phyloP scores from a whole-genome alignment of 2,797 vertebrate genomes.

The Tragopan temminckii region DNA sequence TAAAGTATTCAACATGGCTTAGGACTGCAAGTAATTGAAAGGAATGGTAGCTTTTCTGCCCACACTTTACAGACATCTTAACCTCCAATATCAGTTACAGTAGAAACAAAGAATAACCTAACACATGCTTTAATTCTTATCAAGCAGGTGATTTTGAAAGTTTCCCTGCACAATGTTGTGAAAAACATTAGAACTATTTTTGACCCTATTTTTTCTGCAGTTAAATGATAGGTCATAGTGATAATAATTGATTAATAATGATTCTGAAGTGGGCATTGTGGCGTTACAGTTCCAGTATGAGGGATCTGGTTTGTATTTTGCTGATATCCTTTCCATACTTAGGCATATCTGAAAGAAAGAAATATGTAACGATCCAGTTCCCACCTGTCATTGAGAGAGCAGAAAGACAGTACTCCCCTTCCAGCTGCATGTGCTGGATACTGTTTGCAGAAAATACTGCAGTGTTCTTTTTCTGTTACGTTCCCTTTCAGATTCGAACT shows the following conservation, averaged over 20 bases:
- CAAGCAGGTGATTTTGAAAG: not conserved
- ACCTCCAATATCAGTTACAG: not conserved
- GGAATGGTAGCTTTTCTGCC: not conserved
- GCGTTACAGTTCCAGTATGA: not conserved
- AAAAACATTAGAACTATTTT: not conserved
- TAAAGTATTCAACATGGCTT: not conserved
- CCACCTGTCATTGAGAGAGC: not conserved
- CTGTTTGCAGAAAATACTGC: not conserved
- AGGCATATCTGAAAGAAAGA: accelerated
- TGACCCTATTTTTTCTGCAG: not conserved
- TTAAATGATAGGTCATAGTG: not conserved
- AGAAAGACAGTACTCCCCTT: not conserved
- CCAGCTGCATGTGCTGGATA: not conserved
- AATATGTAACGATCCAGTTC: not conserved
- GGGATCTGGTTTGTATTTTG: not conserved
- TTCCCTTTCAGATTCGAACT: not conserved
- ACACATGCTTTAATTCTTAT: not conserved
- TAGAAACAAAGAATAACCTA: not conserved
- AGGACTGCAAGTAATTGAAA: not conserved
- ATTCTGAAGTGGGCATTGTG: not conserved
- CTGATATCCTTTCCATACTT: not conserved
- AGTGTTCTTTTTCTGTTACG: not conserved
- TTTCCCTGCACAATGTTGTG: not conserved
- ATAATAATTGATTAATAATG: not conserved
- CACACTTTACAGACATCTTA: accelerated